Percentiles rank a stretch among this genome's conserved stretches.
Conservation (phyloP, 2,113 vertebrate genomes). For the Oreochromis aureus region DNA sequence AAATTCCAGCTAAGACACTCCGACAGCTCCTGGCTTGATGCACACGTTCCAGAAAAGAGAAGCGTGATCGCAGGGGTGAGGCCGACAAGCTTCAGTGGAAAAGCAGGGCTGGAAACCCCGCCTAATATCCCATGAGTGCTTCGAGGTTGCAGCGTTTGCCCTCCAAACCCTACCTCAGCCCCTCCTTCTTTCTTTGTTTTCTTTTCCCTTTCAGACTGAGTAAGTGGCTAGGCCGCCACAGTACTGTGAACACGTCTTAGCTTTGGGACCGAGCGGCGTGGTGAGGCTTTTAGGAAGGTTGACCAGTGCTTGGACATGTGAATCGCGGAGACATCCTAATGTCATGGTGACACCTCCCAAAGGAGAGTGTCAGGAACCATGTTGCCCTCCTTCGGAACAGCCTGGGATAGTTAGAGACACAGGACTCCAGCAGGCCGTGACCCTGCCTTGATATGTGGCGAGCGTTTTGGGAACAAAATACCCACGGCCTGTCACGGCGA, state of each 20-base stretch:
- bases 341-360: conserved; percentile 48
- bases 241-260: background rate
- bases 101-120: conserved; percentile 28
- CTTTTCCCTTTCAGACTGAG: background rate
- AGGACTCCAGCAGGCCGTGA: conserved; percentile 45
- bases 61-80: conserved; percentile 37
- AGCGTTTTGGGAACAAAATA: conserved; percentile 45
- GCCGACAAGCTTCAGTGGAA: conserved; percentile 58
- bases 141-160: conserved; percentile 5
- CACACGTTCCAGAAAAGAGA: conserved; percentile 29
- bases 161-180: conserved; percentile 10
- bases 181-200: background rate
- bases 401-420: conserved; percentile 35
- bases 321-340: conserved; percentile 17
- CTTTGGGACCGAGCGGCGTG: background rate
- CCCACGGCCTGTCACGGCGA: conserved; percentile 44
- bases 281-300: background rate
- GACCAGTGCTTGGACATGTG: conserved; percentile 10
- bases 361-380: conserved; percentile 10
- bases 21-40: conserved; percentile 46
- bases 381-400: conserved; percentile 14
- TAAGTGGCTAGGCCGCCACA: background rate
- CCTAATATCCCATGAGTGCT: conserved; percentile 64
- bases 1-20: conserved; percentile 51
- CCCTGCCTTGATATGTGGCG: conserved; percentile 49